phyloP scores from a whole-genome alignment of 2,888 invertebrate species.

The Lagria hirta region DNA sequence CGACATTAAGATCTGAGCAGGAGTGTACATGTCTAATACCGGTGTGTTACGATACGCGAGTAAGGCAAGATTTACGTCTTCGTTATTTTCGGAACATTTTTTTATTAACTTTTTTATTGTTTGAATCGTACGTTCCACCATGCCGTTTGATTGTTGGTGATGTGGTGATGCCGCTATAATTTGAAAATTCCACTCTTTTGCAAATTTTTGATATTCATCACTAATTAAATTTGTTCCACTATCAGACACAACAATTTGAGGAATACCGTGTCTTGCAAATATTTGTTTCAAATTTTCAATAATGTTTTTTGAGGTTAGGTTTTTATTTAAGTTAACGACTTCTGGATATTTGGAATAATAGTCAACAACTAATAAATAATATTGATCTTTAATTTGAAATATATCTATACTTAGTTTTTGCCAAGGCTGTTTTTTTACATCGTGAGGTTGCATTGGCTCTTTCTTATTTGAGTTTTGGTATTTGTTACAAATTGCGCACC shows the following conservation, averaged over 20 bases:
- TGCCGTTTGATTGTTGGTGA: conserved; percentile 18
- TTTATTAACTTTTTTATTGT: conserved; percentile 19
- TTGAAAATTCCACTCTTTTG: conserved; percentile 16
- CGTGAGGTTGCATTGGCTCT: conserved; percentile 30
- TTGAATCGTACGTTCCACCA: conserved; percentile 15
- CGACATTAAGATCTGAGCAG: conserved; percentile 11
- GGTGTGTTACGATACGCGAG: conserved; percentile 6
- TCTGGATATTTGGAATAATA: conserved; percentile 36
- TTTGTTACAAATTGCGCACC: conserved; percentile 33
- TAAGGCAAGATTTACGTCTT: conserved; percentile 9
- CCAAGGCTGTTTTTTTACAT: conserved; percentile 32
- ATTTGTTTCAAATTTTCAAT: conserved; percentile 30
- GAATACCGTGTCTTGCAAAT: conserved; percentile 26
- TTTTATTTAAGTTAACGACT: conserved; percentile 24
- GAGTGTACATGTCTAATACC: conserved; percentile 3
- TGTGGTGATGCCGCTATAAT: conserved; percentile 10
- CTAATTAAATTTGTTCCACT: conserved; percentile 14
- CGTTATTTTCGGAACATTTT: conserved; percentile 13
- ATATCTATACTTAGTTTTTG: conserved; percentile 32
- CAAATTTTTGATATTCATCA: conserved; percentile 11
- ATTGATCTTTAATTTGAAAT: conserved; percentile 29
- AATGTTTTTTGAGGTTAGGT: conserved; percentile 26
- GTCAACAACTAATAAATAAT: conserved; percentile 35
- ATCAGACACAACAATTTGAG: conserved; percentile 9
- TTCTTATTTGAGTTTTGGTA: conserved; percentile 25